Base-by-base conservation (phyloP, 2,888 invertebrate species). In the Hyalella azteca region DNA sequence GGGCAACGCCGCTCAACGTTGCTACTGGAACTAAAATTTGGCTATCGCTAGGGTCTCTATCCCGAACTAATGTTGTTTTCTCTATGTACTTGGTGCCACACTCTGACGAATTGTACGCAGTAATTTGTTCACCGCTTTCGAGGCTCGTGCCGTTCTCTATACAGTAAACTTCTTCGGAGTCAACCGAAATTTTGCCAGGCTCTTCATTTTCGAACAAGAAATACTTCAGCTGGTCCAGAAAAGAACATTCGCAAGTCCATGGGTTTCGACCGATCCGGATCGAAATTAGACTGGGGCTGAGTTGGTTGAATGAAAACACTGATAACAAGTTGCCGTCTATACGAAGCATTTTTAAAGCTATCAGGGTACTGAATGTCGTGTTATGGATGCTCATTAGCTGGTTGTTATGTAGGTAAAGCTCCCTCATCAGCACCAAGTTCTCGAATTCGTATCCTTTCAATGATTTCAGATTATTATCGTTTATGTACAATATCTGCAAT, bases 181-280 rank as follows among this genome's bases (percentile, higher is more conserved):
- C 81, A 19, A 81, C 79, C 45, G 75, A 75, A 40, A 79, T 48
- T 36, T 45, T 79, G 13, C 22, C 49, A 26, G 79, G 39, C 13
- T 49, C 79, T 49, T 73, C 73, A 40, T 77, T 77, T 15, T 82
- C 79, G n/a, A 32, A 49, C 36, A 84, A 49, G 83, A 82, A 84
- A 19, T 75, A 48, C 77, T 80, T 80, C 36, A 83, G 78, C 50
- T 80, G 78, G 36, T 60, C 81, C 26, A 81, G 79, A 87, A 92
- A 94, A 86, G 93, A 93, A 88, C 95, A 95, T 86, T 94, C 93
- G 88, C 95, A 95, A 78, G 92, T 92, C 94, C 94, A 95, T 79
- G 93, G 93, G 87, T 95, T 95, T 40, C 86, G 85, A 32, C 86
- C 85, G 32, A 88, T 82, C 19, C 85, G 85, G 11, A 88, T 81